A percentile compares a stretch with the other conserved stretches of the same genome.
Conservation (phyloP, 2,797 vertebrate genomes). For the Limosa lapponica region DNA sequence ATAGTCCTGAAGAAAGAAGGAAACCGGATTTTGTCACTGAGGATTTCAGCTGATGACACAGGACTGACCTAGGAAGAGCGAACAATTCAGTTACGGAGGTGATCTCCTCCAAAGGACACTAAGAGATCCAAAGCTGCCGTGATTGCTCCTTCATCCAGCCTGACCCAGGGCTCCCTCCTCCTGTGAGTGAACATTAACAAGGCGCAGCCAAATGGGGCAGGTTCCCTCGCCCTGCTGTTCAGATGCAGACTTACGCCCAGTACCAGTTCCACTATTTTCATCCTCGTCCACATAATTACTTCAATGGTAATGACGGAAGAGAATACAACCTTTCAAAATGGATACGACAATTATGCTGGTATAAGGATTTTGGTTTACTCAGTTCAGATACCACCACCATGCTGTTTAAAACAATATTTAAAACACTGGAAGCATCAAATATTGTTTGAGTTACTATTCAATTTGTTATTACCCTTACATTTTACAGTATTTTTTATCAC, state of each 20-base stretch:
- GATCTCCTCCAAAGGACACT: not conserved
- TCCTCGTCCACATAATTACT: not conserved
- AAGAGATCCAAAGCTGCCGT: not conserved
- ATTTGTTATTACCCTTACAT: not conserved
- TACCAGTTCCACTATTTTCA: not conserved
- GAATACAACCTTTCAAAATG: not conserved
- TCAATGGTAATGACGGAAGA: not conserved
- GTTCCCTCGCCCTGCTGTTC: not conserved
- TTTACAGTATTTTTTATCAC: not conserved
- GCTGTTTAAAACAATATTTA: not conserved
- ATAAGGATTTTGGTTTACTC: not conserved
- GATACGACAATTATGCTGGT: not conserved
- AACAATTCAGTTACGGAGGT: slow-evolving; percentile 5
- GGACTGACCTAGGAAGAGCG: slow-evolving; percentile 86
- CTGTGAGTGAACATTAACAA: not conserved
- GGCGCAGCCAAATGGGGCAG: not conserved
- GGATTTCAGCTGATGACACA: slow-evolving; percentile 86
- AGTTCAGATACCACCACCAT: not conserved
- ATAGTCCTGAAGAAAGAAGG: slow-evolving; percentile 89
- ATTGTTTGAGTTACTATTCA: not conserved
- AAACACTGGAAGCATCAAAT: not conserved
- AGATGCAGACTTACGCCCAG: not conserved
- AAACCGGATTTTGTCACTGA: slow-evolving; percentile 90
- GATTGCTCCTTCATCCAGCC: not conserved
- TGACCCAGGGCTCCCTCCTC: not conserved